Evolutionary conservation across 2,797 vertebrate genomes (phyloP), one percentile per base, ranked within the genome.

Genomic region (Sebastes dallii): DNA sequence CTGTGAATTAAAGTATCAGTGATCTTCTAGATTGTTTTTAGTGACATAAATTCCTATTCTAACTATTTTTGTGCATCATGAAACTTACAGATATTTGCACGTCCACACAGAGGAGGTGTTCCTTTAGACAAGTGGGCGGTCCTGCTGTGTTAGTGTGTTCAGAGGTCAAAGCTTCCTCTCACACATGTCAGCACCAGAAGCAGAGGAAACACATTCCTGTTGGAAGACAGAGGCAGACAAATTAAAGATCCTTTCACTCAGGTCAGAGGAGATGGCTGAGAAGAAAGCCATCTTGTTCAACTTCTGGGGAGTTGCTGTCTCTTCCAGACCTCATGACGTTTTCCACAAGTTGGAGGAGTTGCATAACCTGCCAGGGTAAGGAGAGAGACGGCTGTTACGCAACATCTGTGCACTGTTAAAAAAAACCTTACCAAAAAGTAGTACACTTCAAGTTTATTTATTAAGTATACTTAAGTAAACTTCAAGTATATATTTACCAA

Each of bases 211-310:
- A 4, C 39, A 8, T 1, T 8, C 42, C 8, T 52, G 59, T 30
- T 32, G 11, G 5, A 5, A 4, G 12, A 54, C n/a, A 6, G n/a
- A 24, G 16, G 5, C 16, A 54, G 16, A 8, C 14, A 13, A 10
- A 24, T 1, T 0, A 2, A 3, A 25, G 12, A 18, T 20, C 14
- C 2, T 20, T 4, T 18, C 13, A 16, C 34, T 24, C 18, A 4
- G 24, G 22, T n/a, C 18, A 5, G 30, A 50, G 3, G 13, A 67
- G 0, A 92, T 91, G 92, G 52, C 65, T 1, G 67, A 80, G 67
- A 89, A n/a, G 50, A 94, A 91, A 77, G 91, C 86, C 1, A 81
- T 93, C 29, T 2, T 94, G 8, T 92, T 95, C 27, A 88, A 80
- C 68, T 84, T 95, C 27, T 92, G 93, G 94, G 94, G 93, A 14